phyloP scores from a whole-genome alignment of 2,888 invertebrate species.

The Scelioninae gen. 1 region DNA sequence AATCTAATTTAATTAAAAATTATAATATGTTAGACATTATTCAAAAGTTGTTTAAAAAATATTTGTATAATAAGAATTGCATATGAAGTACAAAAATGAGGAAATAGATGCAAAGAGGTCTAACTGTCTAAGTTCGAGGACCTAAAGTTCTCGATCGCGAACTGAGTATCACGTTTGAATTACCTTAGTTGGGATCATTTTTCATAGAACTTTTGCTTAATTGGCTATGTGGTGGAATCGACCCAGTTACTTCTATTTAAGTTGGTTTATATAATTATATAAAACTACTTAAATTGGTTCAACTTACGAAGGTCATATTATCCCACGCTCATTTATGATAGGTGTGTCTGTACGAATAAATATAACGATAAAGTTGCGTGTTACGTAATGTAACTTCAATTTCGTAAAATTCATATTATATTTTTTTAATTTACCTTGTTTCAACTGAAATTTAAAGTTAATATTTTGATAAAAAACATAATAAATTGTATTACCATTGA shows the following conservation, averaged over 20 bases:
- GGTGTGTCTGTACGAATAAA: slow-evolving; percentile 62
- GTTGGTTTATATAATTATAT: slow-evolving; percentile 68
- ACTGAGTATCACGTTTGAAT: slow-evolving; percentile 74
- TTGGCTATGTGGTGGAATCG: slow-evolving; percentile 72
- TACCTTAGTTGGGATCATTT: slow-evolving; percentile 71
- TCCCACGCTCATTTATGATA: slow-evolving; percentile 72
- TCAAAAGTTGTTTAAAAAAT: too few relatives aligned
- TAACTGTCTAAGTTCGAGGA: slow-evolving; percentile 70
- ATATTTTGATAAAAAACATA: too few relatives aligned
- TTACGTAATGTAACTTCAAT: slow-evolving; percentile 1
- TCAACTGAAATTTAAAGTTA: too few relatives aligned
- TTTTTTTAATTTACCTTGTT: too few relatives aligned
- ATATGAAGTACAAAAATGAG: slow-evolving; percentile 65
- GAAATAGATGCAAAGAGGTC: slow-evolving; percentile 67
- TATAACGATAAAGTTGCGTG: slow-evolving; percentile 55
- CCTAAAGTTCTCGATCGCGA: slow-evolving; percentile 65
- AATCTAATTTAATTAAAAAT: too few relatives aligned
- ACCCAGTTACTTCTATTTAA: slow-evolving; percentile 74
- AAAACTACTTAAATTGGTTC: slow-evolving; percentile 58
- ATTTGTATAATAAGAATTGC: slow-evolving; percentile 34
- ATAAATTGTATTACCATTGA: too few relatives aligned
- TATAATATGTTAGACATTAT: too few relatives aligned
- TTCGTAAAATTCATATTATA: slow-evolving; percentile 19
- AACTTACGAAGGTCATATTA: slow-evolving; percentile 73
- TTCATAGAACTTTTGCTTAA: slow-evolving; percentile 73